phyloP scores from a whole-genome alignment of 2,113 vertebrate genomes.

The Micromys minutus region DNA sequence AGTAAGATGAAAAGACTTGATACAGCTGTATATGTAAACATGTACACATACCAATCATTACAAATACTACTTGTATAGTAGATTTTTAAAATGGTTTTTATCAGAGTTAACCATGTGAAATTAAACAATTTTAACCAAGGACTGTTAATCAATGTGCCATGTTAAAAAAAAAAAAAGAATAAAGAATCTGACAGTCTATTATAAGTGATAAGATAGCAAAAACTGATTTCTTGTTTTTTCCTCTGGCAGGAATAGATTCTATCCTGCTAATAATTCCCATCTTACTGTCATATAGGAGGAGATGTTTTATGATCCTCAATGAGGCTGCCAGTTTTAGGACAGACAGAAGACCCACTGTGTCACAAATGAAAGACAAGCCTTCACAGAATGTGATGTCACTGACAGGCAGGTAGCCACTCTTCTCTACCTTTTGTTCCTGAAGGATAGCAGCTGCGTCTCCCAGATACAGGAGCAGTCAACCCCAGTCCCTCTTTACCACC shows the following conservation, averaged over 20 bases:
- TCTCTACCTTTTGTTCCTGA: slow-evolving; percentile 53
- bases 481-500: not conserved
- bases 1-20: not conserved
- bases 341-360: slow-evolving; percentile 36
- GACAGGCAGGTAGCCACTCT: slow-evolving; percentile 47
- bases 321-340: slow-evolving; percentile 54
- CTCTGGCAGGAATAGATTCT: slow-evolving; percentile 46
- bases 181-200: not conserved
- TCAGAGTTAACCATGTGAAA: slow-evolving; percentile 4
- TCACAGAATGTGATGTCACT: slow-evolving; percentile 52
- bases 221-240: slow-evolving; percentile 33
- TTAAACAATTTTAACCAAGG: slow-evolving; percentile 50
- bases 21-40: not conserved
- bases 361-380: slow-evolving; percentile 60
- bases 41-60: slow-evolving; percentile 5
- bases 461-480: not conserved
- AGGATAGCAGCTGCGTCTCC: slow-evolving; percentile 41
- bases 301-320: slow-evolving; percentile 57
- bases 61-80: not conserved
- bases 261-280: slow-evolving; percentile 52
- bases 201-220: slow-evolving; percentile 57
- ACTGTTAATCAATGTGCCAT: slow-evolving; percentile 45
- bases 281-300: slow-evolving; percentile 49
- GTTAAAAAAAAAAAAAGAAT: slow-evolving; percentile 32
- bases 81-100: slow-evolving; percentile 27